Conservation (phyloP, 2,797 vertebrate genomes). For the Telmatherina bonti region DNA sequence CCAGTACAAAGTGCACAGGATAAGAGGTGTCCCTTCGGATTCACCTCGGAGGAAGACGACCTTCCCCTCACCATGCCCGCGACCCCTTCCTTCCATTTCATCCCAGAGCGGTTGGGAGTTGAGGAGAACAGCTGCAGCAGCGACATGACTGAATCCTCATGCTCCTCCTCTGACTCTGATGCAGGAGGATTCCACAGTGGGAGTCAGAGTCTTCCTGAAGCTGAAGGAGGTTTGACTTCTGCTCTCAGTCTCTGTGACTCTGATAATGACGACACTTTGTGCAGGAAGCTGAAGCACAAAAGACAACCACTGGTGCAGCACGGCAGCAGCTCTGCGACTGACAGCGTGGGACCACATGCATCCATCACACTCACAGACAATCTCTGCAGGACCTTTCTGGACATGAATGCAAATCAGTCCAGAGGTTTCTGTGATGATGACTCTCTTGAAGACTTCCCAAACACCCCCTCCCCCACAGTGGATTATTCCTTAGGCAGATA, state of each 20-base stretch:
- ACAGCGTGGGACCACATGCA: conserved; percentile 25
- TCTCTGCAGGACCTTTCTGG: conserved; percentile 79
- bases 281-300: conserved; percentile 52
- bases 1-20: conserved; percentile 38
- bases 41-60: conserved; percentile 55
- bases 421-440: conserved; percentile 76
- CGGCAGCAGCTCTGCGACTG: conserved; percentile 26
- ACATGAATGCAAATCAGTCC: conserved; percentile 91
- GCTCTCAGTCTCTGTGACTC: conserved; percentile 86
- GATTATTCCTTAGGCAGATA: conserved; percentile 85
- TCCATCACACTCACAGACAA: conserved; percentile 49
- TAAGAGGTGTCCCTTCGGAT: conserved; percentile 65
- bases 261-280: conserved; percentile 68
- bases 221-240: conserved; percentile 77
- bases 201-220: conserved; percentile 66
- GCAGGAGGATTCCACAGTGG: conserved; percentile 55
- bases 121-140: conserved; percentile 93
- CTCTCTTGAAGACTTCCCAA: conserved; percentile 73
- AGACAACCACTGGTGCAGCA: conserved; percentile 44
- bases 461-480: conserved; percentile 67
- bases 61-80: conserved; percentile 61
- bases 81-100: conserved; percentile 73
- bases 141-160: conserved; percentile 89
- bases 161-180: conserved; percentile 82
- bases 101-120: conserved; percentile 68